Evolutionary conservation across 2,113 vertebrate genomes (phyloP).

Genomic region (Hirundichthys speculiger): DNA sequence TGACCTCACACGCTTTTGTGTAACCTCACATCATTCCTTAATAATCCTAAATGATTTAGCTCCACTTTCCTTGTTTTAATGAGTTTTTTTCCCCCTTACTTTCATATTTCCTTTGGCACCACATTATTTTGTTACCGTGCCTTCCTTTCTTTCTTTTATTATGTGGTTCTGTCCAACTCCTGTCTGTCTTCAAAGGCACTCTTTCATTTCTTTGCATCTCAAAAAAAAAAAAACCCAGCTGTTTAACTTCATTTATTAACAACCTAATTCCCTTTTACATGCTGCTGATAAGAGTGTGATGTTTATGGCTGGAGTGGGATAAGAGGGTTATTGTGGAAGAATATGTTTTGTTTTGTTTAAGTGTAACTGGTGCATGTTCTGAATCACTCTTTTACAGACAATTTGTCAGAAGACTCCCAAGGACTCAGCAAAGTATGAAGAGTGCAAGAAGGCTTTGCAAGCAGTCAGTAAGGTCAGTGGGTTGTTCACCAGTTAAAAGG

Average conservation of each 20-base stretch:
- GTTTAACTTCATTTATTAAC: conserved; percentile 51
- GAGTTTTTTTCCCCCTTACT: conserved; percentile 16
- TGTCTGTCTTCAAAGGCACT: conserved; percentile 41
- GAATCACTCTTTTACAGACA: conserved; percentile 81
- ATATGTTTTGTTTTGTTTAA: not conserved
- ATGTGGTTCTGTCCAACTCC: conserved; percentile 24
- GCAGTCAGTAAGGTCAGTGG: conserved; percentile 92
- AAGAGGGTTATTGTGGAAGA: not conserved
- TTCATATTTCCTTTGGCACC: conserved; percentile 31
- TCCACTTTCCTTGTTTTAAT: conserved; percentile 3
- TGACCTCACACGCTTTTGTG: conserved; percentile 28
- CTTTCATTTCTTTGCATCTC: conserved; percentile 67
- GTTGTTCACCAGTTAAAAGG: not conserved
- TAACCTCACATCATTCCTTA: conserved; percentile 22
- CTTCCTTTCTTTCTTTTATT: conserved; percentile 19
- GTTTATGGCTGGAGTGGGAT: not conserved
- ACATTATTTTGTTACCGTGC: conserved; percentile 12
- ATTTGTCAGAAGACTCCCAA: conserved; percentile 97
- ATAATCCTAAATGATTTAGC: conserved; percentile 17
- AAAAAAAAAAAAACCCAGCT: conserved; percentile 80
- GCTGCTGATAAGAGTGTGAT: conserved; percentile 16
- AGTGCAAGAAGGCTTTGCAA: conserved; percentile 90
- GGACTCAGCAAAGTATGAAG: conserved; percentile 85
- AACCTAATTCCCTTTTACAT: conserved; percentile 36
- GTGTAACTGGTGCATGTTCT: not conserved